Evolutionary conservation across 2,113 vertebrate species (phyloP), one percentile per base, ranked within the genome.

Genomic region (Crotophaga sulcirostris): DNA sequence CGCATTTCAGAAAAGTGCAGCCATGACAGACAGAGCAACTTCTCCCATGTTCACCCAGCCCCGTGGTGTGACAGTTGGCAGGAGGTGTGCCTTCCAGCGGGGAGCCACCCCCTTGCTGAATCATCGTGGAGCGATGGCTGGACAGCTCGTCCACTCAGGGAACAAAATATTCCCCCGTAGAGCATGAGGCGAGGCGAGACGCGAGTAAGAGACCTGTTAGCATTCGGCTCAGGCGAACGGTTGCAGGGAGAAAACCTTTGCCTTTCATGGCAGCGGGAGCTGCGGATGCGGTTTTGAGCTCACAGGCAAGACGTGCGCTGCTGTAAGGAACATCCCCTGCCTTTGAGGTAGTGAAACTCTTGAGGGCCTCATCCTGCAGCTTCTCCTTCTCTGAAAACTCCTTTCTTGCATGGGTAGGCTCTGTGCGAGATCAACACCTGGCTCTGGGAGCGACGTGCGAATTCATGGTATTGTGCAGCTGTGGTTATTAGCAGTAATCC

Each of bases 41-140:
- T 97, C 67, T 89, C 34, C 52, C 67, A 14, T 96, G 80, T 89
- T 74, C 80, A 63, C 62, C 45, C 90, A n/a, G 80, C 81, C 42
- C 63, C 54, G 63, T 52, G 80, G 54, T 82, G 44, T 90, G 92
- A 86, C 93, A 97, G 70, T 59, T 96, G 52, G 76, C 29, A 20
- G 66, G 54, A 91, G 92, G 80, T 94, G 87, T 95, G 91, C 80
- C 92, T 96, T 76, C 51, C 40, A 49, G 33, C 26, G 20, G 72
- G 93, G 91, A 93, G 93, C 89, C 94, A 85, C 92, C 84, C 89
- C 91, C 82, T 94, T 98, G 96, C 96, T 97, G 94, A 97, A 94
- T 97, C 95, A 98, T 91, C 89, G 93, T 9, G 34, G 40, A 78
- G 81, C 87, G 40, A 69, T 90, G 94, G 93, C 93, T 67, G 89